phyloP scores from a whole-genome alignment of 2,113 vertebrate species.

The Geothlypis trichas region DNA sequence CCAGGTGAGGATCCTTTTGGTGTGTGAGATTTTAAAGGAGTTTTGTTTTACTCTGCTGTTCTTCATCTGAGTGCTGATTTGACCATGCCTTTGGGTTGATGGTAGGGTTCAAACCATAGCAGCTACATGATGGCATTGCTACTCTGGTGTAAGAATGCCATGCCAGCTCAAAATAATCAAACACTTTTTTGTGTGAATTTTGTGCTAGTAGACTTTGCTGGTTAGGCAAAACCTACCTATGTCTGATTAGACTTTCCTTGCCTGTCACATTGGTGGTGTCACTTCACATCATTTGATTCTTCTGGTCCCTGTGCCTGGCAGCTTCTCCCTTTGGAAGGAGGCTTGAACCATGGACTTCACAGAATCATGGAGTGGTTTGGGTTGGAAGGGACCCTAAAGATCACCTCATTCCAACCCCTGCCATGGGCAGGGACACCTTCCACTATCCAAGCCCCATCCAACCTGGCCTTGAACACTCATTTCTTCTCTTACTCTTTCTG shows the following conservation, averaged over 20 bases:
- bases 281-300: neutral
- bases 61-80: neutral
- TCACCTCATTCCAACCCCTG: neutral
- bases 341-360: neutral
- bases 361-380: neutral
- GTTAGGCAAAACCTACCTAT: fast-evolving
- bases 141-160: neutral
- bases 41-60: neutral
- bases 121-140: neutral
- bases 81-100: neutral
- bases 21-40: neutral
- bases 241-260: neutral
- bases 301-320: neutral
- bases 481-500: neutral
- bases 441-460: neutral
- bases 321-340: neutral
- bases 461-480: neutral
- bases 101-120: neutral
- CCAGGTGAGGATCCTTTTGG: slow-evolving; percentile 5
- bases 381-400: neutral
- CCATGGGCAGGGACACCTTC: too few species aligned
- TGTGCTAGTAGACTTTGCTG: neutral
- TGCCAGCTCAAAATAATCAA: neutral
- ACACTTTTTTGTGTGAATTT: neutral
- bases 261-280: neutral